phyloP scores from a whole-genome alignment of 2,888 invertebrate species.

The Chrysodeixis includens region DNA sequence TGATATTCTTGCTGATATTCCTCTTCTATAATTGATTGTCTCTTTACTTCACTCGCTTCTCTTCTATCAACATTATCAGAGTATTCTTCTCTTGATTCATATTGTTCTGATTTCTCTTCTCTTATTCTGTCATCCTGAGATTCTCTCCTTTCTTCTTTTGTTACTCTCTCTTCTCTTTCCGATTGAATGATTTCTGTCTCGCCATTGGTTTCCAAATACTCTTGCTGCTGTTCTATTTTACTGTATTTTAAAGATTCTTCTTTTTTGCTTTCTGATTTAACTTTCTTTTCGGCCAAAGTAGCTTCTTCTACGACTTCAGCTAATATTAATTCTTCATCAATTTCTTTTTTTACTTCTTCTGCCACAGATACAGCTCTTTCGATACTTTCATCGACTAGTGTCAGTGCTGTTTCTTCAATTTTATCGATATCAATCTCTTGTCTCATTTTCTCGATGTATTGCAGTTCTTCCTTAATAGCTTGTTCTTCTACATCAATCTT shows the following conservation, averaged over 20 bases:
- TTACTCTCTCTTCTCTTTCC: conserved; percentile 31
- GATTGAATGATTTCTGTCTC: conserved; percentile 19
- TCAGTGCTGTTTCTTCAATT: conserved; percentile 76
- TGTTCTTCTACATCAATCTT: conserved; percentile 52
- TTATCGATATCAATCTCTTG: conserved; percentile 70
- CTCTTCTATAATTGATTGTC: conserved; percentile 48
- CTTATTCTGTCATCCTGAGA: conserved; percentile 26
- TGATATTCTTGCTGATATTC: conserved; percentile 62
- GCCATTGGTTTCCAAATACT: conserved; percentile 23
- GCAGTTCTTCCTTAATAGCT: conserved; percentile 52
- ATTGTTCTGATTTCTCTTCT: conserved; percentile 25
- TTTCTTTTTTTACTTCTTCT: conserved; percentile 76
- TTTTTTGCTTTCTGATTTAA: conserved; percentile 13
- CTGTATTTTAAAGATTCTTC: conserved; percentile 24
- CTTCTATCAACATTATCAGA: conserved; percentile 20
- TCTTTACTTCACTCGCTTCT: conserved; percentile 44
- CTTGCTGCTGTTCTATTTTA: conserved; percentile 28
- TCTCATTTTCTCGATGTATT: conserved; percentile 64
- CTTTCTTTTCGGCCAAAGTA: neutral
- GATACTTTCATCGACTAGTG: conserved; percentile 78
- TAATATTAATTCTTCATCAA: conserved; percentile 63
- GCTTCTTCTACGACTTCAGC: conserved; percentile 11
- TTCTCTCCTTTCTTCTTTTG: conserved; percentile 30
- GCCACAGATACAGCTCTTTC: conserved; percentile 76
- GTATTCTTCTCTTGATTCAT: conserved; percentile 18